Percentiles rank a stretch among this genome's conserved stretches.
phyloP scores from a whole-genome alignment of 2,797 vertebrate species.

The Allobates femoralis region DNA sequence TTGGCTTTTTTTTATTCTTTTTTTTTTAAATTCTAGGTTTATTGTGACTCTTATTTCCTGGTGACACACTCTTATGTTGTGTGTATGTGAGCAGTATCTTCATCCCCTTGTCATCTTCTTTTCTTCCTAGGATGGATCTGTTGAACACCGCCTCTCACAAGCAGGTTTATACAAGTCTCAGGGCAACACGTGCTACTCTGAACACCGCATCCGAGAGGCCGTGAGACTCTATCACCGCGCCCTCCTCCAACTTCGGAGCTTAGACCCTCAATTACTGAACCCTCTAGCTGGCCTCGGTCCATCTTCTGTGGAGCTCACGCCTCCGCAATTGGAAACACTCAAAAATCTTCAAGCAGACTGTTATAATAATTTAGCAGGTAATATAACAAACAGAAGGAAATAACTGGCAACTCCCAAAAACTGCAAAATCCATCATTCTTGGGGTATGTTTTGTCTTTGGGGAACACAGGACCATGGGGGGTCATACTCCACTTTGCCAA shows the following conservation, averaged over 20 bases:
- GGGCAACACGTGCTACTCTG: constrained; percentile 84
- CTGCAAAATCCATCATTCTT: background rate
- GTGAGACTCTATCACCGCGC: constrained; percentile 87
- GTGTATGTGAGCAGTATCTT: background rate
- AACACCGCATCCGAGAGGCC: constrained; percentile 82
- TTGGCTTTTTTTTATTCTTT: too few species aligned
- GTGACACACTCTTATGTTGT: background rate
- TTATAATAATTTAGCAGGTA: constrained; percentile 93
- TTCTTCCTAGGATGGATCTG: constrained; percentile 31
- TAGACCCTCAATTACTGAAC: constrained; percentile 79
- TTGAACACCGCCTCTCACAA: constrained; percentile 77
- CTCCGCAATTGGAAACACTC: constrained; percentile 77
- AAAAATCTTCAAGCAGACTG: constrained; percentile 86
- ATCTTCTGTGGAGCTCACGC: constrained; percentile 72
- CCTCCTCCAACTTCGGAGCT: constrained; percentile 83
- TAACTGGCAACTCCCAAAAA: background rate
- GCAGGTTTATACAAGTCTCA: constrained; percentile 82
- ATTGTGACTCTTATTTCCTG: background rate
- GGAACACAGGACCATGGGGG: too few species aligned
- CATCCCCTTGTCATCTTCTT: background rate
- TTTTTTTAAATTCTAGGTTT: too few species aligned
- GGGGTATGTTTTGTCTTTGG: too few species aligned
- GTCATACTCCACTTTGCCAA: too few species aligned
- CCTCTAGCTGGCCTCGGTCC: constrained; percentile 79
- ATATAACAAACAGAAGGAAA: background rate